A percentile compares a stretch with the other conserved stretches of the same genome.
Conservation (phyloP, 2,888 invertebrate species). For the Heliconius sara region DNA sequence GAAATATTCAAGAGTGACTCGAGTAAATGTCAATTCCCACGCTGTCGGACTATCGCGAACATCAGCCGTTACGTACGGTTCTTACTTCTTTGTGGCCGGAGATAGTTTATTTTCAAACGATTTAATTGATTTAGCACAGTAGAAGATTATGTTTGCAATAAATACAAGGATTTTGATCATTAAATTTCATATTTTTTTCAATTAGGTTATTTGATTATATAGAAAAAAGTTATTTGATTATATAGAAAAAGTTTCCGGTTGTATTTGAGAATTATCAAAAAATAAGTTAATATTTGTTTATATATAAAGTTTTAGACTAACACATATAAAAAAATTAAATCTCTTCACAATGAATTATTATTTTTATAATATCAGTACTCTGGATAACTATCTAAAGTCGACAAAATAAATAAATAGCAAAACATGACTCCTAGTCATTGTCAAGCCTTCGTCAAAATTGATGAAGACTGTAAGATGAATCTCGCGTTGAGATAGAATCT, state of each 20-base stretch:
- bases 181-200: neutral
- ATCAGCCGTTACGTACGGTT: slow-evolving; percentile 49
- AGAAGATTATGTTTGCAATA: neutral
- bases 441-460: neutral
- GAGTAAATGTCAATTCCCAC: slow-evolving; percentile 59
- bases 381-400: too few species aligned
- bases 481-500: neutral
- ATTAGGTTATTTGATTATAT: neutral
- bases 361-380: too few species aligned
- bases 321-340: too few species aligned
- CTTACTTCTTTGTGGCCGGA: slow-evolving; percentile 32
- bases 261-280: too few species aligned
- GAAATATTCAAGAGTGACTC: slow-evolving; percentile 56
- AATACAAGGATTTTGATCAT: neutral
- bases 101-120: slow-evolving; percentile 40
- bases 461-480: too few species aligned
- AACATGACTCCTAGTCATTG: neutral
- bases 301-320: too few species aligned
- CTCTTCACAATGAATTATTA: too few species aligned
- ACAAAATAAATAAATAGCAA: neutral
- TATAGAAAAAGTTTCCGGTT: too few species aligned
- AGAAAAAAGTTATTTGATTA: too few species aligned
- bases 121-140: slow-evolving; percentile 24
- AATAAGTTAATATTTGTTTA: too few species aligned
- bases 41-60: slow-evolving; percentile 49